These are phyloP conservation scores for Solenodon paradoxus DNA, from an alignment of 2,113 vertebrate species.

Conservation along the genomic window DNA sequence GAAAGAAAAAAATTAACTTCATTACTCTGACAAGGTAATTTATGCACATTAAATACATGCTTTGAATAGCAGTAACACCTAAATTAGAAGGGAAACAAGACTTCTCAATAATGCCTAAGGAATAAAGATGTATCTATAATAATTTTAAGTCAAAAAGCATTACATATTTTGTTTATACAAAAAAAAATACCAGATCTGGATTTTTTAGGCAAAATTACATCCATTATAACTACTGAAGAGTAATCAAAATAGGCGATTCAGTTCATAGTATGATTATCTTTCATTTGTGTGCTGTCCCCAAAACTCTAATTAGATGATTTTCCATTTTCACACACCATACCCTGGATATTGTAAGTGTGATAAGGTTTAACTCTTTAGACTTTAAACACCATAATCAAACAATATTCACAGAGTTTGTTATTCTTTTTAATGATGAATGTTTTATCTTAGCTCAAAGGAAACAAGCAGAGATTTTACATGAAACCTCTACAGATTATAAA, in stretches of 20 bases:
- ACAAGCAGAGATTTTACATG: not conserved
- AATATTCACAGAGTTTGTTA: not conserved
- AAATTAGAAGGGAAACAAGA: constrained; percentile 63
- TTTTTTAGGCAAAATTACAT: constrained; percentile 17
- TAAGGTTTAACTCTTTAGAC: not conserved
- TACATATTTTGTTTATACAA: not conserved
- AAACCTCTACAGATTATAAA: fast-evolving
- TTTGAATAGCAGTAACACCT: constrained; percentile 48
- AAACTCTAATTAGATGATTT: not conserved
- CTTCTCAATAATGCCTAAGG: constrained; percentile 62
- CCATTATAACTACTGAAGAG: constrained; percentile 42
- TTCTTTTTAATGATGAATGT: not conserved
- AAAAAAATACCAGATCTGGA: not conserved
- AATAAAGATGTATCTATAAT: constrained; percentile 44
- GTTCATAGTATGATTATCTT: not conserved
- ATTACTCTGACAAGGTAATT: constrained; percentile 65
- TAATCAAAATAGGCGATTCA: not conserved
- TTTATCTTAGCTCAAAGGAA: not conserved
- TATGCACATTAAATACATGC: constrained; percentile 67
- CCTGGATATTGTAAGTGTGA: not conserved
- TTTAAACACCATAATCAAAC: not conserved
- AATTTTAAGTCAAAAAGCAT: constrained; percentile 2
- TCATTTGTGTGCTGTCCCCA: not conserved
- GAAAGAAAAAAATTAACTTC: constrained; percentile 60
- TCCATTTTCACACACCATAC: not conserved